These are phyloP conservation scores for Saturnia pavonia DNA, from an alignment of 2,888 invertebrate genomes.

Conservation along the genomic window DNA sequence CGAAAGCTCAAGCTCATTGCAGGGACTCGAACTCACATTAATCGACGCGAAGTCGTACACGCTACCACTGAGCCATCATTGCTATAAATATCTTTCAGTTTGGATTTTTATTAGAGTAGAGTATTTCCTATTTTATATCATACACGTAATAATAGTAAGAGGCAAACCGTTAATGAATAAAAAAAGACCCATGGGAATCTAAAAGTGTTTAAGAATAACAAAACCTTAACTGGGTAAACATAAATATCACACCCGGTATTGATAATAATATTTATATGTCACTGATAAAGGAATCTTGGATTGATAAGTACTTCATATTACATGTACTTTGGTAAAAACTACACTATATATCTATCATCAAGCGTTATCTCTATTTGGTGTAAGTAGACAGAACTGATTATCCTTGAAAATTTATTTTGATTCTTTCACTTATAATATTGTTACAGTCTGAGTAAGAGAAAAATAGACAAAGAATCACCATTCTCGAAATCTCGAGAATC, in stretches of 20 bases:
- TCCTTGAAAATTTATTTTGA: background rate
- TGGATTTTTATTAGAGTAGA: no score
- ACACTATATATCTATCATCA: background rate
- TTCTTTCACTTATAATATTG: no score
- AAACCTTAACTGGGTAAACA: background rate
- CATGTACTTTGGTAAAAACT: background rate
- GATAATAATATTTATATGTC: conserved; percentile 1
- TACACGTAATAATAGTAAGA: background rate
- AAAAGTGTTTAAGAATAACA: background rate
- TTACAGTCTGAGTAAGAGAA: no score
- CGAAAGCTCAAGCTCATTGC: no score
- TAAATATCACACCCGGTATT: background rate
- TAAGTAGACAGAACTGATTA: background rate
- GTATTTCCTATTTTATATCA: no score
- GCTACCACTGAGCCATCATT: no score
- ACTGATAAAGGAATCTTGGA: background rate
- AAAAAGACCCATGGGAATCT: background rate
- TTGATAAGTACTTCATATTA: background rate
- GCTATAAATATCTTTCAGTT: no score
- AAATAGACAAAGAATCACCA: no score
- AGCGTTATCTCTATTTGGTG: background rate
- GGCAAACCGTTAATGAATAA: background rate
- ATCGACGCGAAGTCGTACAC: no score
- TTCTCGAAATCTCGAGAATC: no score
- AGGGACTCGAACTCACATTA: no score